Conservation (phyloP, 2,888 invertebrate species). For the Acanthoscelides obtectus region DNA sequence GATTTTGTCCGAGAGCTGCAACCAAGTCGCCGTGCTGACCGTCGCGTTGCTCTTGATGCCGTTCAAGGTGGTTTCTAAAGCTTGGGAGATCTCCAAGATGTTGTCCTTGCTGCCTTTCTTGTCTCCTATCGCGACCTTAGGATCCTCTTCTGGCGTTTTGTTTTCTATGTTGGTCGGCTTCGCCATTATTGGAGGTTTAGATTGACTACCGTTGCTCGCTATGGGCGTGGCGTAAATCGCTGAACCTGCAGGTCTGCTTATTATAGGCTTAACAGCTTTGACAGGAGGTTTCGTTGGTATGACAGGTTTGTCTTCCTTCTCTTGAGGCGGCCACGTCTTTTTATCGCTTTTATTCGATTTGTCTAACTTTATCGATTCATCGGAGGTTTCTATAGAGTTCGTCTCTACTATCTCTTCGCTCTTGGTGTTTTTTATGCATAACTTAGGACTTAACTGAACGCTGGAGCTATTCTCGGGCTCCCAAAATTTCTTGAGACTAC, state of each 20-base stretch:
- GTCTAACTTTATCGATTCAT: conserved; percentile 39
- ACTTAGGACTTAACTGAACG: conserved; percentile 63
- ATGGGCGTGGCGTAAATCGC: conserved; percentile 80
- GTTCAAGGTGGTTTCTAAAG: conserved; percentile 61
- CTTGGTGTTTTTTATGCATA: conserved; percentile 51
- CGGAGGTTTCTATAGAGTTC: conserved; percentile 43
- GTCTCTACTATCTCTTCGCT: conserved; percentile 46
- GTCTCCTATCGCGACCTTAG: conserved; percentile 45
- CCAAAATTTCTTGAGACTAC: conserved; percentile 88
- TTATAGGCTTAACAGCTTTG: conserved; percentile 57
- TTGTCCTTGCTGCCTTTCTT: conserved; percentile 48
- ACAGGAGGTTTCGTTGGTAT: conserved; percentile 66
- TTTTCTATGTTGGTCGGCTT: conserved; percentile 47
- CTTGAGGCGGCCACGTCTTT: conserved; percentile 52
- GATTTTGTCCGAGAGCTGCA: conserved; percentile 75
- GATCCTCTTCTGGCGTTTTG: conserved; percentile 43
- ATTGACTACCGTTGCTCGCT: conserved; percentile 22
- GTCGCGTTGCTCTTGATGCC: conserved; percentile 53
- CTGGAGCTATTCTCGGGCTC: conserved; percentile 54
- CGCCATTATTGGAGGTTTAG: conserved; percentile 50
- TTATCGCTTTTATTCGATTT: conserved; percentile 42
- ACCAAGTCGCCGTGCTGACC: conserved; percentile 65
- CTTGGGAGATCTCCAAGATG: conserved; percentile 62
- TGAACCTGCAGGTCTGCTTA: conserved; percentile 49
- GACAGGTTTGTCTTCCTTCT: conserved; percentile 59